A percentile compares a stretch with the other conserved stretches of the same genome.
Conservation (phyloP, 2,113 vertebrate genomes). For the Tapirus terrestris region DNA sequence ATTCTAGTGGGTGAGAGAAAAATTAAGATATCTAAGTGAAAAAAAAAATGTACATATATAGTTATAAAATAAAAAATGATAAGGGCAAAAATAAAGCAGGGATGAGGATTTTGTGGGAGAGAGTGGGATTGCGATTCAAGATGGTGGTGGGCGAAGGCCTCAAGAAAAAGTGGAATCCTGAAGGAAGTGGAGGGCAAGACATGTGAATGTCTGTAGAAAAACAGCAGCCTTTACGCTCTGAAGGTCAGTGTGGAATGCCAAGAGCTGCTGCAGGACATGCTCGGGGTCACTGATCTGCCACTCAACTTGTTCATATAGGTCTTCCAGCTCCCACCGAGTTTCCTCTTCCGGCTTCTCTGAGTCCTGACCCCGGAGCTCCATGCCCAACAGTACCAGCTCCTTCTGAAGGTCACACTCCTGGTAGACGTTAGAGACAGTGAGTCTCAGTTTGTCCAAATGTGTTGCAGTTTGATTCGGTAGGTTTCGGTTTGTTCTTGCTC, state of each 20-base stretch:
- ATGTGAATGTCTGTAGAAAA: neutral
- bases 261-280: rapidly evolving
- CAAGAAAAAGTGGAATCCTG: neutral
- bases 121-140: neutral
- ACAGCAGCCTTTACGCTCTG: neutral
- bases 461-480: neutral
- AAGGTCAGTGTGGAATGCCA: neutral
- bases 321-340: rapidly evolving
- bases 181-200: neutral
- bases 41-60: neutral
- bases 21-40: neutral
- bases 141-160: neutral
- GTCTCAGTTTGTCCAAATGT: neutral
- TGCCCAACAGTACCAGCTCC: neutral
- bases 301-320: neutral
- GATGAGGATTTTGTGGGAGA: neutral
- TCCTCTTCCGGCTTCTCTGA: neutral
- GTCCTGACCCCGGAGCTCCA: neutral
- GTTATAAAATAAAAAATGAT: neutral
- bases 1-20: neutral
- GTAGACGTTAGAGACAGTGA: neutral
- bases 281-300: too few relatives aligned
- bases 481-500: neutral
- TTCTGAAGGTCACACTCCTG: neutral
- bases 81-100: neutral